Conservation (phyloP, 1,140 invertebrate genomes). For the Tenebrio molitor region DNA sequence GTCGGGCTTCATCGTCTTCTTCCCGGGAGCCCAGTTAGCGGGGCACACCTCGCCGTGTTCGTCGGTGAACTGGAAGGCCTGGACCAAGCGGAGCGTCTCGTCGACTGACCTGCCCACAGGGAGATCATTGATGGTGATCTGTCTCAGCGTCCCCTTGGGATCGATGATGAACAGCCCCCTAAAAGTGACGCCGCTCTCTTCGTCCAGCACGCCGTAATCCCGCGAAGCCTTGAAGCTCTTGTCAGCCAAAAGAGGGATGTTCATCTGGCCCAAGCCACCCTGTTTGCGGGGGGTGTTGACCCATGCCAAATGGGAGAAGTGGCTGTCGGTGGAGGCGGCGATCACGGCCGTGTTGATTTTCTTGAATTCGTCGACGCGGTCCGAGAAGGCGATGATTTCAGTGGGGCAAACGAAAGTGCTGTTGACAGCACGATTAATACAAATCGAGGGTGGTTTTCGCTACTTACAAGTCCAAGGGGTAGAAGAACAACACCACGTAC, state of each 20-base stretch:
- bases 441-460: constrained; percentile 7
- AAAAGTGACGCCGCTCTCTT: constrained; percentile 94
- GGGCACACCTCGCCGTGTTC: constrained; percentile 97
- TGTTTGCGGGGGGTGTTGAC: constrained; percentile 95
- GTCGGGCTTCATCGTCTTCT: constrained; percentile 95
- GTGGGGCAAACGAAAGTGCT: constrained; percentile 96
- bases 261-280: constrained; percentile 95
- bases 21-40: constrained; percentile 96
- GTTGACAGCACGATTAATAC: constrained; percentile 33
- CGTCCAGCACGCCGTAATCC: constrained; percentile 94
- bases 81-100: constrained; percentile 93
- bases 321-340: constrained; percentile 91
- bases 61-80: constrained; percentile 98
- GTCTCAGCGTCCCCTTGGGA: constrained; percentile 85
- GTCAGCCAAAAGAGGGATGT: constrained; percentile 96
- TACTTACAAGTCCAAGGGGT: constrained; percentile 95
- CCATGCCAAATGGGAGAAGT: constrained; percentile 95
- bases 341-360: constrained; percentile 88
- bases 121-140: constrained; percentile 98
- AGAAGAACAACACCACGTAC: constrained; percentile 98
- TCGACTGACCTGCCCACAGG: constrained; percentile 94
- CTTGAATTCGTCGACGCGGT: constrained; percentile 86
- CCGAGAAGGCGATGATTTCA: constrained; percentile 95
- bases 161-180: constrained; percentile 99
- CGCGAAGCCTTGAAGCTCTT: constrained; percentile 89